These are phyloP conservation scores for Natrix natrix DNA, from an alignment of 2,797 vertebrate genomes.

Conservation along the genomic window DNA sequence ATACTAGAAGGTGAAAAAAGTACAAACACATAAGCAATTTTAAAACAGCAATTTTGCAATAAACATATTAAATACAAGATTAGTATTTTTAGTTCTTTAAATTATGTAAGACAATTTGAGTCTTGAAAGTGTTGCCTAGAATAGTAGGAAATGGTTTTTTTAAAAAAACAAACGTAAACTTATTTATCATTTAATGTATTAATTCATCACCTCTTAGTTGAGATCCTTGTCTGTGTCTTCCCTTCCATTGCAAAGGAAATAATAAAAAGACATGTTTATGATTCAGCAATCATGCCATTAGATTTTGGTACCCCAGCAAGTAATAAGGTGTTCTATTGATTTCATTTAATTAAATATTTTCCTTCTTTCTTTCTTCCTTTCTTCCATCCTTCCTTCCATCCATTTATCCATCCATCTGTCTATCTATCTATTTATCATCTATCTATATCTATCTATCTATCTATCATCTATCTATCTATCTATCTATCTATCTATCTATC, in stretches of 20 bases:
- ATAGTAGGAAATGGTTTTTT: background rate
- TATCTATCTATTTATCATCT: background rate
- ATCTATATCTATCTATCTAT: too few species aligned
- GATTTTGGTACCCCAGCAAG: background rate
- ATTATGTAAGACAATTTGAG: background rate
- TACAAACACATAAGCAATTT: background rate
- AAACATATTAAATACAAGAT: background rate
- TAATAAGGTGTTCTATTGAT: background rate
- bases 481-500: too few species aligned
- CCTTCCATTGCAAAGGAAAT: background rate
- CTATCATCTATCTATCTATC: too few species aligned
- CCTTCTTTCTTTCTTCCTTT: background rate
- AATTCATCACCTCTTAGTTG: background rate
- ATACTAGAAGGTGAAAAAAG: background rate
- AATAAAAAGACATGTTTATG: background rate
- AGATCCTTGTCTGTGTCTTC: background rate
- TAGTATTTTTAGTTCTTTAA: background rate
- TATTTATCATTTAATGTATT: background rate
- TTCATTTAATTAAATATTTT: background rate
- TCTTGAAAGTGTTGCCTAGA: background rate
- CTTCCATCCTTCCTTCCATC: too few species aligned
- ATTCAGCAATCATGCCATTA: background rate
- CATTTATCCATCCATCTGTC: too few species aligned
- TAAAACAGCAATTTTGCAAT: background rate
- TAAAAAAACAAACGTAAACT: background rate